Evolutionary conservation across 2,113 vertebrate species (phyloP).

Genomic region (Shinisaurus crocodilurus): DNA sequence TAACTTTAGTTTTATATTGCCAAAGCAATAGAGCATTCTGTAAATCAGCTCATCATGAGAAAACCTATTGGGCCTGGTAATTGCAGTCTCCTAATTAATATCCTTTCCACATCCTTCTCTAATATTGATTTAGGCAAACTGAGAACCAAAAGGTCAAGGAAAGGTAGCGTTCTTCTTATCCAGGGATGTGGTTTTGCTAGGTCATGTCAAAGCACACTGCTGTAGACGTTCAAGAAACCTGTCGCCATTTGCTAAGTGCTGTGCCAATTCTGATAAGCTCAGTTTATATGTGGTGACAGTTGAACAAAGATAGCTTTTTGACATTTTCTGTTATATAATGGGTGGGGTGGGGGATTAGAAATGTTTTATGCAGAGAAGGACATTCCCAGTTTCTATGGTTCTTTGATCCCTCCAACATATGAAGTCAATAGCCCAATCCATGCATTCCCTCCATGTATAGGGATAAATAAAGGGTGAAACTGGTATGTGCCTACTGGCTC

Average conservation of each 20-base stretch:
- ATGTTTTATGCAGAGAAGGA: conserved; percentile 33
- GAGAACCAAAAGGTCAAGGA: conserved; percentile 8
- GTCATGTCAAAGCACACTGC: not conserved
- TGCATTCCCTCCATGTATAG: not conserved
- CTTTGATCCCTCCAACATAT: not conserved
- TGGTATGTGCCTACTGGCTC: not conserved
- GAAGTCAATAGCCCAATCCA: not conserved
- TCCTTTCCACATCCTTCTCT: not conserved
- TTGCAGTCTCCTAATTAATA: conserved; percentile 52
- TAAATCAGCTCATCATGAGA: conserved; percentile 50
- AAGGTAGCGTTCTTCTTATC: conserved; percentile 10
- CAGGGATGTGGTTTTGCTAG: conserved; percentile 13
- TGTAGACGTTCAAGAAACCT: conserved; percentile 31
- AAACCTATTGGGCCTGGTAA: conserved; percentile 48
- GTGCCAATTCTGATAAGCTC: conserved; percentile 53
- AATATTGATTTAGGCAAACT: not conserved
- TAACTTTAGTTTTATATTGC: conserved; percentile 16
- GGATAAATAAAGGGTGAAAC: not conserved
- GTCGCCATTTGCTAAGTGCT: conserved; percentile 43
- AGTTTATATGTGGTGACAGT: conserved; percentile 33
- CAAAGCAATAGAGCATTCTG: conserved; percentile 39
- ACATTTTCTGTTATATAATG: conserved; percentile 66
- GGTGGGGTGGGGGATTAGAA: conserved; percentile 54
- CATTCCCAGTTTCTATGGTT: conserved; percentile 20
- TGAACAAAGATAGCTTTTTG: conserved; percentile 60